These are phyloP conservation scores for Zaprionus camerounensis DNA, from an alignment of 1,140 invertebrate genomes.

Conservation along the genomic window DNA sequence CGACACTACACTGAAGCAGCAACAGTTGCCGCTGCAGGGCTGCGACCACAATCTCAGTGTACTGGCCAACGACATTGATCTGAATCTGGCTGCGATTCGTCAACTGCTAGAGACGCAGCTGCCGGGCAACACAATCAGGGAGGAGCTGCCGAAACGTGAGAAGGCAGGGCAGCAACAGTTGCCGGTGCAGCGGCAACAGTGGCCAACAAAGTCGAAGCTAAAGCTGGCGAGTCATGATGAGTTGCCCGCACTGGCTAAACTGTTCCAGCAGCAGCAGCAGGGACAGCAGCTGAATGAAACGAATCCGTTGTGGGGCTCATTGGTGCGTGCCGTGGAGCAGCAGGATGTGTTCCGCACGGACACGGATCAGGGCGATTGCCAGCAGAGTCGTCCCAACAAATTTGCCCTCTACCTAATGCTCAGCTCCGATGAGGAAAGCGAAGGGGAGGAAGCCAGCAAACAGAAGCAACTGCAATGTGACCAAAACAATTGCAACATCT, in stretches of 20 bases:
- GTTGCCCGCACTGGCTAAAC: slow-evolving; percentile 42
- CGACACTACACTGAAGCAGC: not conserved
- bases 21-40: not conserved
- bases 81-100: slow-evolving; percentile 11
- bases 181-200: not conserved
- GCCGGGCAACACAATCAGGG: not conserved
- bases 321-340: not conserved
- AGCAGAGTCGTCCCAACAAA: slow-evolving; percentile 31
- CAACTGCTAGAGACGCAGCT: slow-evolving; percentile 6
- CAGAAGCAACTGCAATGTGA: not conserved
- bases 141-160: not conserved
- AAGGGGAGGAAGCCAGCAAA: not conserved
- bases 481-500: not conserved
- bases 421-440: slow-evolving; percentile 50
- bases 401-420: slow-evolving; percentile 59
- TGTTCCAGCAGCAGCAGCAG: slow-evolving; percentile 27
- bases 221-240: not conserved
- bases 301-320: slow-evolving; percentile 35
- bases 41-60: not conserved
- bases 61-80: slow-evolving; percentile 15
- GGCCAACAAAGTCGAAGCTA: too few relatives aligned
- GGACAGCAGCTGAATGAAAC: slow-evolving; percentile 17
- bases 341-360: not conserved
- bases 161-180: slow-evolving; percentile 1
- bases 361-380: slow-evolving; percentile 13